Percentiles rank a stretch among this genome's conserved stretches.
Evolutionary conservation across 2,797 vertebrate species (phyloP).

Genomic region (Myotis vivesi): DNA sequence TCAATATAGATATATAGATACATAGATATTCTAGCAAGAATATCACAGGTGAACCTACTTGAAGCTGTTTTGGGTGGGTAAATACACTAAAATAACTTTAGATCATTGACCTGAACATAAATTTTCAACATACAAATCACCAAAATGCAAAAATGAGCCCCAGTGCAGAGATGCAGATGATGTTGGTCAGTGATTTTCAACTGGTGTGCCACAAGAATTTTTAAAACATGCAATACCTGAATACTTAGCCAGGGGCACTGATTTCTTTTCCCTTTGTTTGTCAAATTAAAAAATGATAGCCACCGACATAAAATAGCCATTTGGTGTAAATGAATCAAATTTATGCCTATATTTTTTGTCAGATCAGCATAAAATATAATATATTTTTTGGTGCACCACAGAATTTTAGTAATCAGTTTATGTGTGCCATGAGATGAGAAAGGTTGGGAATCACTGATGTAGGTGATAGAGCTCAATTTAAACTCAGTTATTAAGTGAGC

Average conservation of each 20-base stretch:
- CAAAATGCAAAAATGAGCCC: neutral
- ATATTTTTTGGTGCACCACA: neutral
- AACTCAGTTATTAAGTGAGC: neutral
- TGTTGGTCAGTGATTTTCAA: neutral
- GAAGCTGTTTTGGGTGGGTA: neutral
- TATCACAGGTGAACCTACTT: neutral
- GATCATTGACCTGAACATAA: neutral
- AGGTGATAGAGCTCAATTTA: neutral
- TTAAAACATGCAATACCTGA: neutral
- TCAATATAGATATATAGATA: neutral
- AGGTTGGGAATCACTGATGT: neutral
- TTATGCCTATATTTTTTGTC: neutral
- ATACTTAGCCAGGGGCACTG: neutral
- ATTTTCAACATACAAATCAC: neutral
- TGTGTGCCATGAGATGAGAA: neutral
- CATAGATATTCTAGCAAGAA: neutral
- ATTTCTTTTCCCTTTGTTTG: neutral
- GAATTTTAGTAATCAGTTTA: neutral
- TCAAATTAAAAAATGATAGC: neutral
- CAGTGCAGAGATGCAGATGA: neutral
- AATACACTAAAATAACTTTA: neutral
- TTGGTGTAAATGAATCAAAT: neutral
- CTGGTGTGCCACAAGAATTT: neutral
- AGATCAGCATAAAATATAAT: neutral
- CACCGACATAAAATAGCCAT: neutral